Conservation (phyloP, 2,888 invertebrate genomes). For the Nebria brevicollis region DNA sequence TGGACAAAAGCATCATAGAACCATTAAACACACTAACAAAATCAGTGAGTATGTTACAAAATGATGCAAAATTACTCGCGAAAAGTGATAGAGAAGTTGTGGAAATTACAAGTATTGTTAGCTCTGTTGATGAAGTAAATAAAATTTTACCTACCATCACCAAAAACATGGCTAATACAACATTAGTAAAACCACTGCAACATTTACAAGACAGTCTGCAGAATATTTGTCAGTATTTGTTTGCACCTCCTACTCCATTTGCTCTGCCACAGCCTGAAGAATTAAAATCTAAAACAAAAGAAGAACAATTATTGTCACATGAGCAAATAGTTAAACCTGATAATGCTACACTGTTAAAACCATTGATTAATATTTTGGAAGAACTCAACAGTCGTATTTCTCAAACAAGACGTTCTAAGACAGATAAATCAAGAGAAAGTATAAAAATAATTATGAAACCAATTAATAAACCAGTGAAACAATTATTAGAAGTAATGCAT, state of each 20-base stretch:
- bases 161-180: constrained; percentile 32
- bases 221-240: constrained; percentile 47
- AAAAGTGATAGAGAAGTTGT: constrained; percentile 47
- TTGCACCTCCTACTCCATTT: constrained; percentile 42
- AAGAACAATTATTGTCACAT: constrained; percentile 43
- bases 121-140: constrained; percentile 42
- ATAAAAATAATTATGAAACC: constrained; percentile 32
- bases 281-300: constrained; percentile 38
- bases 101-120: constrained; percentile 44
- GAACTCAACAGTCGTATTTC: constrained; percentile 29
- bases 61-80: constrained; percentile 51
- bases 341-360: constrained; percentile 31
- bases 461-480: constrained; percentile 32
- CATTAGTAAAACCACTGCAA: constrained; percentile 37
- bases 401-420: constrained; percentile 29
- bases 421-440: constrained; percentile 33
- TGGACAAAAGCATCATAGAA: constrained; percentile 51
- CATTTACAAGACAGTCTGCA: constrained; percentile 50
- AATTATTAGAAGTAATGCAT: constrained; percentile 21
- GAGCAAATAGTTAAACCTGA: constrained; percentile 31
- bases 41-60: constrained; percentile 55
- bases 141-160: constrained; percentile 32
- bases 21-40: constrained; percentile 56
- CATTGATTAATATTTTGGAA: constrained; percentile 26
- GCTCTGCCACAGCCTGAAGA: constrained; percentile 49